phyloP scores from a whole-genome alignment of 2,888 invertebrate species.

The Coecobrya sp. region DNA sequence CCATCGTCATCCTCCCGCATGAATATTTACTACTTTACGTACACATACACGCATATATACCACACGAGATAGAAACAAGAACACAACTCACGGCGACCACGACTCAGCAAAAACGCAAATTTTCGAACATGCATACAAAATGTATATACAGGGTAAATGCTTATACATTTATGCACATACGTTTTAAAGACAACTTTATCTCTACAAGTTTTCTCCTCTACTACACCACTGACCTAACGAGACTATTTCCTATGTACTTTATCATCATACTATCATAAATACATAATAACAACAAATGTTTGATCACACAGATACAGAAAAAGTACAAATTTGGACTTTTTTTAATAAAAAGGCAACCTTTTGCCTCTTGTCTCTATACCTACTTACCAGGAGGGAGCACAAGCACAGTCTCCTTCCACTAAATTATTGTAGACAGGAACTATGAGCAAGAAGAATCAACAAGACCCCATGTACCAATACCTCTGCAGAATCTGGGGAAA shows the following conservation, averaged over 20 bases:
- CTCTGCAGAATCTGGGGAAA: neutral
- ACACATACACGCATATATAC: neutral
- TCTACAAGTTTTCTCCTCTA: neutral
- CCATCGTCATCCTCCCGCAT: conserved; percentile 14
- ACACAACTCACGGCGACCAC: neutral
- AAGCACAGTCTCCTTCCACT: no score
- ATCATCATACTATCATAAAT: neutral
- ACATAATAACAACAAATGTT: conserved; percentile 6
- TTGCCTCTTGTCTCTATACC: no score
- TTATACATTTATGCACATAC: no score
- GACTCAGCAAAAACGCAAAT: neutral
- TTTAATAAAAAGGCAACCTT: no score
- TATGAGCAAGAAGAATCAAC: neutral
- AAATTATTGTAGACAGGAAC: neutral
- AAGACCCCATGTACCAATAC: neutral
- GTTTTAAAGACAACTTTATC: no score
- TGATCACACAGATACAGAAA: no score
- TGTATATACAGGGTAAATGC: no score
- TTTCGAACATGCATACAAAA: neutral
- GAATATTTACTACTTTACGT: conserved; percentile 31
- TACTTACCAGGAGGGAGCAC: no score
- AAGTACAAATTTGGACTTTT: no score
- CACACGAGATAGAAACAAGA: neutral
- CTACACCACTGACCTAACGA: neutral
- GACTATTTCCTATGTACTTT: neutral